These are phyloP conservation scores for Acronicta psi DNA, from an alignment of 2,888 invertebrate genomes.

Conservation along the genomic window DNA sequence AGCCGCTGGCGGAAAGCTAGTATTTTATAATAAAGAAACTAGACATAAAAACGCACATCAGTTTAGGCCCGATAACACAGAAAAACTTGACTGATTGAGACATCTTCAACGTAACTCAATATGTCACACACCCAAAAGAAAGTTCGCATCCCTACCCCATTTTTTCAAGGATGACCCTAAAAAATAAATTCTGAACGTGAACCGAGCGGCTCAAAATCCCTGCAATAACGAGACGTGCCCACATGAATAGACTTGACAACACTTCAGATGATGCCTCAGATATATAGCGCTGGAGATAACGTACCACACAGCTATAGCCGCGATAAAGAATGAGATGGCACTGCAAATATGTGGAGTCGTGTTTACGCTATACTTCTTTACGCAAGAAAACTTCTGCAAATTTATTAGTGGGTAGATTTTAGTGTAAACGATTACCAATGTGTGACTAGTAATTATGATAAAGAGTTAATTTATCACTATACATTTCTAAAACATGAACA, in stretches of 20 bases:
- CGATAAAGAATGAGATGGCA: slow-evolving; percentile 24
- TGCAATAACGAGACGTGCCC: slow-evolving; percentile 62
- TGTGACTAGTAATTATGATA: neutral
- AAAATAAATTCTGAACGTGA: slow-evolving; percentile 39
- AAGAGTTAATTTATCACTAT: neutral
- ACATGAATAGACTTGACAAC: slow-evolving; percentile 66
- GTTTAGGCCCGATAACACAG: slow-evolving; percentile 6
- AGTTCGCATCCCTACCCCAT: slow-evolving; percentile 28
- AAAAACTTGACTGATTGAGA: slow-evolving; percentile 6
- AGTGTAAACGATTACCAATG: too few relatives aligned
- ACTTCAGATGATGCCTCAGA: slow-evolving; percentile 61
- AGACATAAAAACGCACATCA: neutral
- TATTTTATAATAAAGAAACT: too few relatives aligned
- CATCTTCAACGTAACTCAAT: slow-evolving; percentile 29
- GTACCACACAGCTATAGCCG: slow-evolving; percentile 40
- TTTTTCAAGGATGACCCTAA: slow-evolving; percentile 45
- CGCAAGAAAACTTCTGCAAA: too few relatives aligned
- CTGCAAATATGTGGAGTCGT: slow-evolving; percentile 14
- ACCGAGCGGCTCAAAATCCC: slow-evolving; percentile 42
- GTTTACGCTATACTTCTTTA: neutral
- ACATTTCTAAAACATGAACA: slow-evolving; percentile 5
- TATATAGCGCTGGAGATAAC: slow-evolving; percentile 46
- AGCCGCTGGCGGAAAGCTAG: too few relatives aligned
- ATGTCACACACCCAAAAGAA: slow-evolving; percentile 17
- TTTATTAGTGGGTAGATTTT: too few relatives aligned